Conservation (phyloP, 2,888 invertebrate genomes). For the Artemia sinica region DNA sequence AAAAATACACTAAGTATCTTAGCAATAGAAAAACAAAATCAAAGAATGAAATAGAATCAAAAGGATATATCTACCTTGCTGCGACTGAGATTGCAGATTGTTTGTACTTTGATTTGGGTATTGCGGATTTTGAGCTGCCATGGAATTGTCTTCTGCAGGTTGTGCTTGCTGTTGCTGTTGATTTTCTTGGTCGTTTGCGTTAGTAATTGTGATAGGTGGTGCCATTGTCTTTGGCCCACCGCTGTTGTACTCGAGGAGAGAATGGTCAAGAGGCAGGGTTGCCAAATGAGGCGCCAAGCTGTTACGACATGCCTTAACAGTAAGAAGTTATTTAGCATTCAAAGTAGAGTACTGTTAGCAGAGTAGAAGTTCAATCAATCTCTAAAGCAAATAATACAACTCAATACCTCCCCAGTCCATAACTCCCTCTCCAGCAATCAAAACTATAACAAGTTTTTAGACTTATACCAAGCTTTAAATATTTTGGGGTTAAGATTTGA, state of each 20-base stretch:
- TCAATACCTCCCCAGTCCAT: too few species aligned
- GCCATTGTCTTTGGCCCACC: conserved; percentile 34
- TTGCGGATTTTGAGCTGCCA: conserved; percentile 5
- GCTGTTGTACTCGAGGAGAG: conserved; percentile 40
- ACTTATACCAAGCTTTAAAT: too few species aligned
- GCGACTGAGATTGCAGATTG: conserved; percentile 9
- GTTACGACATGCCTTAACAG: conserved; percentile 45
- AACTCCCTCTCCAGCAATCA: too few species aligned
- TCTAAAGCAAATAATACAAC: too few species aligned
- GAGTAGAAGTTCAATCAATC: too few species aligned
- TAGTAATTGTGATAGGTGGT: conserved; percentile 31
- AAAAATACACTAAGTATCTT: too few species aligned
- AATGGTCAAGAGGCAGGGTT: conserved; percentile 54
- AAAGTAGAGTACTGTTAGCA: too few species aligned
- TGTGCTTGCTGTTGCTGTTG: conserved; percentile 9
- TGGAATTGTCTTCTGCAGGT: background rate
- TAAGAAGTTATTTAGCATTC: too few species aligned
- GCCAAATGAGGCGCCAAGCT: conserved; percentile 56
- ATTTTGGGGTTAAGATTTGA: too few species aligned
- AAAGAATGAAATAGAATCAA: too few species aligned
- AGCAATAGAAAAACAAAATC: too few species aligned
- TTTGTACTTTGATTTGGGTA: conserved; percentile 11
- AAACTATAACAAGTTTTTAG: too few species aligned
- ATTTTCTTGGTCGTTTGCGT: conserved; percentile 17
- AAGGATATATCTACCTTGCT: background rate